Conservation (phyloP, 2,113 vertebrate genomes). For the Ceyx cyanopectus region DNA sequence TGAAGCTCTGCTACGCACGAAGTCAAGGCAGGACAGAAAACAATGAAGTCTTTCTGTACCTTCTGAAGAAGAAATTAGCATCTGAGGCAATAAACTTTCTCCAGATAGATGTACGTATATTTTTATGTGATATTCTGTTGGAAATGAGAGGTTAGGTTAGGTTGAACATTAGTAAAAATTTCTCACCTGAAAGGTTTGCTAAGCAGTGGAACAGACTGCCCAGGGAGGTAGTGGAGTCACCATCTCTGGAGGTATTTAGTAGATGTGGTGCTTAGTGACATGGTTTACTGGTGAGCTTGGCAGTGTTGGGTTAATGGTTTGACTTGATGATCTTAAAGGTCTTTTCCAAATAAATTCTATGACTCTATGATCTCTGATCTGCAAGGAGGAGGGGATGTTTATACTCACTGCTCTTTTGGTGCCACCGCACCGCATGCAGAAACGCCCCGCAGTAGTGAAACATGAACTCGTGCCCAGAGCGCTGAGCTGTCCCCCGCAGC, state of each 20-base stretch:
- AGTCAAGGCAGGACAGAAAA: not conserved
- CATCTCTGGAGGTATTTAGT: no score
- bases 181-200: no score
- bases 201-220: no score
- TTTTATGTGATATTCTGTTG: fast-evolving
- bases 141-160: not conserved
- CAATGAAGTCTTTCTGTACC: not conserved
- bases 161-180: no score
- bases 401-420: conserved; percentile 82
- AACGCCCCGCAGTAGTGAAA: conserved; percentile 87
- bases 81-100: not conserved
- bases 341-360: no score
- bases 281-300: no score
- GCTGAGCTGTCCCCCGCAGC: conserved; percentile 66
- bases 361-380: not conserved
- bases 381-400: conserved; percentile 18
- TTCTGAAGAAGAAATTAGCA: not conserved
- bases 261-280: no score
- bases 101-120: fast-evolving
- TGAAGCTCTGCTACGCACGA: not conserved
- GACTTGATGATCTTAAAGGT: no score
- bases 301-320: no score
- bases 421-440: conserved; percentile 86
- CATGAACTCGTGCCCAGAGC: conserved; percentile 85
- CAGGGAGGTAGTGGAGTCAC: no score